Percentiles rank a stretch among this genome's conserved stretches.
These are phyloP conservation scores for Pelodytes ibericus DNA, from an alignment of 2,797 vertebrate species.

Conservation along the genomic window DNA sequence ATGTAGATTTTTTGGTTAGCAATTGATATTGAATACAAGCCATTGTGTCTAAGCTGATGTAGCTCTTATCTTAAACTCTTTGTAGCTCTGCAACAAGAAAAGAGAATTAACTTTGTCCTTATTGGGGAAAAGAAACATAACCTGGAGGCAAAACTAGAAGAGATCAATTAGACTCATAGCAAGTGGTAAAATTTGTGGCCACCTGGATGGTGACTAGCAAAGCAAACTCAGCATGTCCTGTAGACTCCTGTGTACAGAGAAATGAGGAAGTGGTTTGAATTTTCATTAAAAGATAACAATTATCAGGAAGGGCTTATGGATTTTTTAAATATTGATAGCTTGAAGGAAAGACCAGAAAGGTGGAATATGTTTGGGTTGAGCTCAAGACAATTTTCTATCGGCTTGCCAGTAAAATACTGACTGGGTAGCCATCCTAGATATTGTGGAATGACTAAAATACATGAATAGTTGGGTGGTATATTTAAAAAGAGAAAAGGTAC, in stretches of 20 bases:
- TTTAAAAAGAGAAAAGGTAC: no score
- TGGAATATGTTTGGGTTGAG: no score
- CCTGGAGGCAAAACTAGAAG: slow-evolving; percentile 36
- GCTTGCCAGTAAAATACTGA: no score
- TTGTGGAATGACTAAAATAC: no score
- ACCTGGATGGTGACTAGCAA: slow-evolving; percentile 40
- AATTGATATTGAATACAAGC: no score
- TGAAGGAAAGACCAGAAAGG: no score
- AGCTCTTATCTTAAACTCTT: slow-evolving; percentile 50
- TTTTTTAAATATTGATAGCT: no score
- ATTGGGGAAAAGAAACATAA: slow-evolving; percentile 42
- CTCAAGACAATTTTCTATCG: no score
- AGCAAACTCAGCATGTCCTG: slow-evolving; percentile 14
- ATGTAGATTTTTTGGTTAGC: no score
- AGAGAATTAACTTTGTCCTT: slow-evolving; percentile 29
- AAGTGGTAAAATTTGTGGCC: slow-evolving; percentile 40
- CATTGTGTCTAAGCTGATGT: slow-evolving; percentile 26
- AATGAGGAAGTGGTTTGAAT: not conserved
- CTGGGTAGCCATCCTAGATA: no score
- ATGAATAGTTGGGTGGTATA: no score
- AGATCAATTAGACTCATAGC: slow-evolving; percentile 44
- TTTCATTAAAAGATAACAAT: not conserved
- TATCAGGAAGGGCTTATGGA: no score
- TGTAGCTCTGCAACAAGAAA: slow-evolving; percentile 31
- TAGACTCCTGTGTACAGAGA: not conserved